Base-by-base conservation (phyloP, 1,140 invertebrate genomes). In the Paralvinella palmiformis region DNA sequence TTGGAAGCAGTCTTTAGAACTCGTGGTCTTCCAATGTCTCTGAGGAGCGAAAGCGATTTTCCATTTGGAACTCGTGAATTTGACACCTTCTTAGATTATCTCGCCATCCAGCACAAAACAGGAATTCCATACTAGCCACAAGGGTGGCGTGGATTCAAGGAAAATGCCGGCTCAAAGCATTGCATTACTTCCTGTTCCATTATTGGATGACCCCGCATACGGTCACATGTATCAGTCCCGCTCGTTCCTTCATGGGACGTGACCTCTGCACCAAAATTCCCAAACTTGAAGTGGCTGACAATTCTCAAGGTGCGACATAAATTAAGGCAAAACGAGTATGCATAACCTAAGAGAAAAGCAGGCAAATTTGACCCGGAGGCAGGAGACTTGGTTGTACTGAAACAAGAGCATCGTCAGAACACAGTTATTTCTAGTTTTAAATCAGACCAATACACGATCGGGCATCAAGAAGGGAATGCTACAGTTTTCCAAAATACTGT, bases 171-270 rank as follows among this genome's bases (percentile, higher is more conserved):
- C 62, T 62, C 36, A 32, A 45, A 2, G 70, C 68, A 56, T 10
- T 73, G 7, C 22, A 61, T 1, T 65, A 58, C 3, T 73, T 68
- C 62, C 48, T 72, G 0, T 20, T 66, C 0, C 55, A 37, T 20
- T 72, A 72, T 37, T 55, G 71, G 20, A 59, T 59, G 1, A 70
- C 66, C 4, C 63, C 71, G 20, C 71, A 73, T 37, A 45, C 50
- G 17, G 58, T 48, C 15, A 74, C 65, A 4, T 13, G 36, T 50
- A 33, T 59, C n/a, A 59, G 4, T 41, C 57, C 57, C 2, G 57
- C 57, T 41, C 10, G n/a, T n/a, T n/a, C n/a, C n/a, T n/a, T n/a
- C n/a, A n/a, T n/a, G n/a, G n/a, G n/a, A n/a, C 10, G 37, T n/a
- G 57, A 59, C 5, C 31, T 59, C 10, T 15, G 24, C 13, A 27